Evolutionary conservation across 2,113 vertebrate species (phyloP).

Genomic region (Petaurus breviceps): DNA sequence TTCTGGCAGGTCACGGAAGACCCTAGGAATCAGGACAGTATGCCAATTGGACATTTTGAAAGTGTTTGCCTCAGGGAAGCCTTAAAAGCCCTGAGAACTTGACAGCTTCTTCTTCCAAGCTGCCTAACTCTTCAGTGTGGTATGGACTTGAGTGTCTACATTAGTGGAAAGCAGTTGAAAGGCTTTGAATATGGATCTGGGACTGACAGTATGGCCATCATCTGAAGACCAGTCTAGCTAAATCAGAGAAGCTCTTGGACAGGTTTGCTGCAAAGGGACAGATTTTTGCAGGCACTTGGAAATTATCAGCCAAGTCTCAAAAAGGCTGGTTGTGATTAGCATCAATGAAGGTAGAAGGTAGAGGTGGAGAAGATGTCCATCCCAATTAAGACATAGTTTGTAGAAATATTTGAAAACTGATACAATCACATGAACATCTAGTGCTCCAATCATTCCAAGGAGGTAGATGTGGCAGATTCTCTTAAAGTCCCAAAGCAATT

Average conservation of each 20-base stretch:
- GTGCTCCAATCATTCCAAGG: neutral
- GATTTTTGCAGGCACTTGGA: neutral
- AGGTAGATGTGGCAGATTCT: neutral
- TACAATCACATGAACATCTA: neutral
- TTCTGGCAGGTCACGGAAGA: neutral
- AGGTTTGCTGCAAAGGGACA: neutral
- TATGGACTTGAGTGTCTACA: neutral
- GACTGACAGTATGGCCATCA: neutral
- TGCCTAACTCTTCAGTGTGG: neutral
- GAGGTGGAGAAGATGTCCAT: neutral
- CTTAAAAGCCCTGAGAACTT: neutral
- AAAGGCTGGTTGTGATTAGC: neutral
- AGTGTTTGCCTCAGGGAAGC: neutral
- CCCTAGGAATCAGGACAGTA: neutral
- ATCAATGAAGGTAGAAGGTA: neutral
- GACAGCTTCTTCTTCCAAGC: neutral
- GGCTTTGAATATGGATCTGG: neutral
- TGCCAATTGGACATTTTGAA: neutral
- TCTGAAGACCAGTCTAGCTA: neutral
- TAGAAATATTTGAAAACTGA: neutral
- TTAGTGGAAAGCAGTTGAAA: neutral
- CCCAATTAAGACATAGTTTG: neutral
- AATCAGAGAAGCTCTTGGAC: neutral
- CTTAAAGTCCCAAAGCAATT: neutral
- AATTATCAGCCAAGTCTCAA: neutral